Evolutionary conservation across 2,888 invertebrate genomes (phyloP), one percentile per base, ranked within the genome.

Genomic region (Dasypogon diadema): DNA sequence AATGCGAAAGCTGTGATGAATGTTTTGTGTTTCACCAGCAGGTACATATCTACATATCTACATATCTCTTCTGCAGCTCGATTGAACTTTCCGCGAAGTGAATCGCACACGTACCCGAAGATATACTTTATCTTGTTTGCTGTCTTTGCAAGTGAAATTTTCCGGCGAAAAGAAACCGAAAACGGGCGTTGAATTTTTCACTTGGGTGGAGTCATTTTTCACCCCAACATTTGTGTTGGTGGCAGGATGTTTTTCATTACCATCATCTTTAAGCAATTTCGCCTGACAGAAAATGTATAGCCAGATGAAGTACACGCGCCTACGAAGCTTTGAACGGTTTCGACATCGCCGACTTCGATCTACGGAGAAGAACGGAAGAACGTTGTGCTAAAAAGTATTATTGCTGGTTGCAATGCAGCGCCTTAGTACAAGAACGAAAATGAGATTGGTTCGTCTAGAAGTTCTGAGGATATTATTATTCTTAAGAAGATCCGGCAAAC

Each of bases 221-320:
- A 56, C 56, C 14, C 14, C 14, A 24, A 30, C 16, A 16, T 51
- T 70, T 70, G 30, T 70, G 54, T 18, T 34, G 34, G 54, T 70
- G 70, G 70, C 70, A 70, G 70, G 70, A 70, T 70, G 70, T 70
- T 70, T 70, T 70, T 70, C 70, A 70, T 70, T 70, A 54, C 70
- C 70, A 70, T 70, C 70, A 70, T 70, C 70, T 70, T 70, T 70
- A 70, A 70, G 70, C 70, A 70, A 70, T 54, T 70, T 70, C 34
- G 30, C n/a, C 54, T 70, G 70, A 70, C 70, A 70, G 21, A n/a
- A 54, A 70, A 70, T 70, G 54, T 70, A 54, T 37, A 70, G 54
- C 48, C 24, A 26, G n/a, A 26, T 46, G 46, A 42, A 68, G 22
- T 26, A 46, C 14, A 48, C 48, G 65, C 65, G 48, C 65, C 65